Evolutionary conservation across 37 sponge, comb jelly and placozoan genomes (phyloP).

Genomic region (Ianthella basta): DNA sequence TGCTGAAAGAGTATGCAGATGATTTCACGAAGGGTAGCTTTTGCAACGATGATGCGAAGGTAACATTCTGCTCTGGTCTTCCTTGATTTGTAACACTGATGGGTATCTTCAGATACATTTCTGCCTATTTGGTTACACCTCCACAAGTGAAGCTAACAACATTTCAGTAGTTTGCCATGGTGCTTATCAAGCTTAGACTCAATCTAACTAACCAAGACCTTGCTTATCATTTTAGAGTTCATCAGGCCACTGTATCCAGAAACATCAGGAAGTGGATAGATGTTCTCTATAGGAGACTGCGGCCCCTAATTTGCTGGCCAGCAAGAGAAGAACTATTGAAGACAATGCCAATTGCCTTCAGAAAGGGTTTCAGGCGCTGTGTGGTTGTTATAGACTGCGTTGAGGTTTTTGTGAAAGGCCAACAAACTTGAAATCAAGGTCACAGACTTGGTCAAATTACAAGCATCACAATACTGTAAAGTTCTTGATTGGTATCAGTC

Average conservation of each 20-base stretch:
- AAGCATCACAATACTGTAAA: constrained; percentile 44
- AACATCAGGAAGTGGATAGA: constrained; percentile 48
- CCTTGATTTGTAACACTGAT: too few species aligned
- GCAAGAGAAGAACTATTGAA: constrained; percentile 29
- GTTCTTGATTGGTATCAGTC: constrained; percentile 43
- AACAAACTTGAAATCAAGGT: constrained; percentile 24
- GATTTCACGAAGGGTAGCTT: too few species aligned
- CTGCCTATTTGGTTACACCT: too few species aligned
- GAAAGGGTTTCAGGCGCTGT: constrained; percentile 36
- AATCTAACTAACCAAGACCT: constrained; percentile 28
- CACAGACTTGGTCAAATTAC: constrained; percentile 48
- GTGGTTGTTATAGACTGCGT: constrained; percentile 67
- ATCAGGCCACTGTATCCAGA: constrained; percentile 32
- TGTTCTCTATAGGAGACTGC: constrained; percentile 22
- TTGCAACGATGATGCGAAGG: too few species aligned
- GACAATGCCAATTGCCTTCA: constrained; percentile 71
- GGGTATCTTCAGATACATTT: too few species aligned
- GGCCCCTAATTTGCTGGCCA: constrained; percentile 37
- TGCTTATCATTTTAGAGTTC: constrained; percentile 35
- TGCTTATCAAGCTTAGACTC: constrained; percentile 28
- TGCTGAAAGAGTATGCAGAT: too few species aligned
- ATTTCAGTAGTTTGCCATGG: constrained; percentile 8
- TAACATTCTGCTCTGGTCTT: too few species aligned
- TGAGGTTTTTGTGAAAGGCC: constrained; percentile 55
- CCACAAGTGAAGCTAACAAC: not conserved